Base-by-base conservation (phyloP, 2,797 vertebrate species). In the Lindbergichthys nudifrons region DNA sequence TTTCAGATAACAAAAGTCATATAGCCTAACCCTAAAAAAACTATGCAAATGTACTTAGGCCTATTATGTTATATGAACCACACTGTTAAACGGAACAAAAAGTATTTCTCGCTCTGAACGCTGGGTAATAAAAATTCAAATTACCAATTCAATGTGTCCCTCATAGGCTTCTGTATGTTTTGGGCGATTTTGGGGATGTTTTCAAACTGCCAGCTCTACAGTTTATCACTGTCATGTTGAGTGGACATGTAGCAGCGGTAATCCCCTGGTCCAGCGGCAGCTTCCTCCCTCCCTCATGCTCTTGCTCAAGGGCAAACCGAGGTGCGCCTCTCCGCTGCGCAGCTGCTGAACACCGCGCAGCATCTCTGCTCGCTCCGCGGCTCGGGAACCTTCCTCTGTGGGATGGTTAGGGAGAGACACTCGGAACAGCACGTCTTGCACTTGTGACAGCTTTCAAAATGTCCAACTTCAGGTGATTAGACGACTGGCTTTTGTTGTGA, bases 261-360 rank as follows among this genome's bases (percentile, higher is more conserved):
- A 92, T 93, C 88, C 88, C 58, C 75, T 53, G 73, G 74, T 63
- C 67, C 70, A 19, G 73, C 75, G n/a, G 73, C 75, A 86, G 76
- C 85, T 58, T 72, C 79, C 70, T 66, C 83, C 80, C 75, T 48
- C 75, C 83, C 75, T 74, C 79, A 10, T 50, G 82, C 78, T 75
- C 80, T 77, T 63, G 87, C 88, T 92, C 86, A 91, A 91, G 88
- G 89, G 87, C 92, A 92, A 87, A 88, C 59, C 70, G 85, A 84
- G 85, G 85, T 67, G 88, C 87, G 73, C 62, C 59, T 83, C 72
- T 74, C 79, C 64, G 73, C 85, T 68, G 79, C 86, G 80, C 86
- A 87, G 80, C 75, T 80, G 80, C 75, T 57, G 80, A 62, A 70
- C 60, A 78, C 81, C 58, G 84, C 45, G 78, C 89, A 81, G 80